phyloP scores from a whole-genome alignment of 1,140 invertebrate genomes.

The Drosophila ogumai region DNA sequence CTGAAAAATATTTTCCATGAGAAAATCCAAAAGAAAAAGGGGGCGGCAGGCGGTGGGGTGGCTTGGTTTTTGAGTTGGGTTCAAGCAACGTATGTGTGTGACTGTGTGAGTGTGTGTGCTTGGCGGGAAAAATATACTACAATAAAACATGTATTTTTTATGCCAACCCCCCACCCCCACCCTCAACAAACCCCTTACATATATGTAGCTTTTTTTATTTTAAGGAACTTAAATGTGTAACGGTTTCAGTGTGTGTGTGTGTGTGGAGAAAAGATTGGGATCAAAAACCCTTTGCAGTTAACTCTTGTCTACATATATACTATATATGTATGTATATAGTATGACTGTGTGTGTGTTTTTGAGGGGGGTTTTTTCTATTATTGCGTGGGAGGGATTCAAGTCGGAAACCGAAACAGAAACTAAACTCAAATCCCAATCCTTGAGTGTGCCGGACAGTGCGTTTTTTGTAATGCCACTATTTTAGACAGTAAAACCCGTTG shows the following conservation, averaged over 20 bases:
- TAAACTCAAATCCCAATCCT: conserved; percentile 35
- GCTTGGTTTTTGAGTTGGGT: conserved; percentile 17
- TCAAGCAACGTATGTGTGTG: conserved; percentile 25
- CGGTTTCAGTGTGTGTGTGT: conserved; percentile 44
- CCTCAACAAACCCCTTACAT: conserved; percentile 1
- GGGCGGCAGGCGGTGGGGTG: conserved; percentile 4
- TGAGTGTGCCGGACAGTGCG: conserved; percentile 61
- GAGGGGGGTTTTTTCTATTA: conserved; percentile 15
- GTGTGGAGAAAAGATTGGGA: conserved; percentile 51
- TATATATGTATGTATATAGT: background rate
- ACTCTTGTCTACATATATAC: conserved; percentile 17
- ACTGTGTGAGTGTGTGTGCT: conserved; percentile 27
- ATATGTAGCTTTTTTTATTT: conserved; percentile 56
- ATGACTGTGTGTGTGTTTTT: conserved; percentile 9
- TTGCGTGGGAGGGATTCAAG: conserved; percentile 15
- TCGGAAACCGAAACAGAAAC: conserved; percentile 33
- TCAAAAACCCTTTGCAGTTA: conserved; percentile 76
- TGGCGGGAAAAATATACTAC: conserved; percentile 82
- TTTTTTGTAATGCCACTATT: conserved; percentile 33
- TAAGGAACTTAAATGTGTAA: conserved; percentile 80
- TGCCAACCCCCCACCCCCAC: conserved; percentile 50
- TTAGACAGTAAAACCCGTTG: conserved; percentile 5
- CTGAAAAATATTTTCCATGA: conserved; percentile 83
- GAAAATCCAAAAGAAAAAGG: conserved; percentile 76
- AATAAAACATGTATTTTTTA: conserved; percentile 84